Evolutionary conservation across 2,797 vertebrate genomes (phyloP).

Genomic region (Macropodus opercularis): DNA sequence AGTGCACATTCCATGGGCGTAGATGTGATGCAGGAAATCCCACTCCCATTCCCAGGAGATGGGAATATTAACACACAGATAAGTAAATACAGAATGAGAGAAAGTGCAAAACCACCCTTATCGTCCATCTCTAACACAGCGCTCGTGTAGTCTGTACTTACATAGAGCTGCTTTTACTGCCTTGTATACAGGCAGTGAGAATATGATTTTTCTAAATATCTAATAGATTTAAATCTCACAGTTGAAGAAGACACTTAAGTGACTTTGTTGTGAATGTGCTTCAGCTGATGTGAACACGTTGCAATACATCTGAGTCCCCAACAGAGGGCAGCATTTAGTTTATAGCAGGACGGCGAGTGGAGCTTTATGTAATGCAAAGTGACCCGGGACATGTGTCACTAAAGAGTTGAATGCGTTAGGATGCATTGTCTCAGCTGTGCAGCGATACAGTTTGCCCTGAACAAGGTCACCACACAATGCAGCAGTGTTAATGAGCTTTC

Average conservation of each 20-base stretch:
- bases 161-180: neutral
- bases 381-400: neutral
- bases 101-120: neutral
- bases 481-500: constrained; percentile 15
- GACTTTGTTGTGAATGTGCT: no score
- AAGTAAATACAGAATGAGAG: constrained; percentile 31
- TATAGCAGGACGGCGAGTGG: constrained; percentile 1
- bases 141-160: no score
- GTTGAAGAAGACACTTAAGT: no score
- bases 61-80: constrained; percentile 53
- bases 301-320: constrained; percentile 25
- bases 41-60: constrained; percentile 81
- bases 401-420: constrained; percentile 8
- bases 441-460: neutral
- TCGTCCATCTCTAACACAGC: neutral
- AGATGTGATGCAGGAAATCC: constrained; percentile 80
- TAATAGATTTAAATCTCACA: no score
- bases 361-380: neutral
- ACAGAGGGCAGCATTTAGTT: constrained; percentile 71
- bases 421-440: neutral
- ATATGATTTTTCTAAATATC: neutral
- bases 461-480: constrained; percentile 20
- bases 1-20: constrained; percentile 73
- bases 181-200: accelerated
- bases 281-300: neutral